Base-by-base conservation (phyloP, 2,888 invertebrate genomes). In the Rhorus exstirpatorius region DNA sequence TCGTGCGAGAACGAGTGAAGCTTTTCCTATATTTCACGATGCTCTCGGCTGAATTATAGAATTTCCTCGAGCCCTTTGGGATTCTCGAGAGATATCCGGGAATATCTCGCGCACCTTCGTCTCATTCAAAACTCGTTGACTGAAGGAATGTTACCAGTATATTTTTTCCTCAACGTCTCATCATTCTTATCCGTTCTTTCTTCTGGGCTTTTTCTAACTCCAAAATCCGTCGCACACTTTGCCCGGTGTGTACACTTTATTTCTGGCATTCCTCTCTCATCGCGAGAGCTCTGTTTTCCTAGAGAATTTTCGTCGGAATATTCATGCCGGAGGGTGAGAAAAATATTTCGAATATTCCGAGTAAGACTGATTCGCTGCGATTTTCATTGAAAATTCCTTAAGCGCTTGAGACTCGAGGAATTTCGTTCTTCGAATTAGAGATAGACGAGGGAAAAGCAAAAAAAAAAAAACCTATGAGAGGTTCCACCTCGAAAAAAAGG, bases 1-100 rank as follows among this genome's bases (percentile, higher is more conserved):
- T 51, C 82, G 17, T 65, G n/a, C n/a, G 61, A 53, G 35, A 83
- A 74, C 67, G 63, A 71, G 58, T 46, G 70, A 63, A 83, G 79
- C 55, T 67, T 75, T 76, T 74, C 63, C 49, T 46, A 75, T 72
- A 78, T 46, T 65, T 60, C n/a, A n/a, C n/a, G n/a, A n/a, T 60
- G 24, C 78, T 21, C 81, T 53, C 38, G 35, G 31, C 46, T 61
- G 58, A 70, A 63, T 75, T 65, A 61, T 74, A 65, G 65, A 82
- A 82, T 65, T 68, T 58, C 21, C 74, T 55, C 75, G 49, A 44
- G 14, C 63, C 58, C 63, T 82, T 74, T 44, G 19, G 63, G 49
- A 79, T 82, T 75, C 82, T 38, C 46, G 63, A 70, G 63, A 70
- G 63, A 70, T 76, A 68, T 75, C 68, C 46, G 21, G 12, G 17